Evolutionary conservation across 2,888 invertebrate genomes (phyloP), one percentile per base, ranked within the genome.

Genomic region (Gryllus longicercus): DNA sequence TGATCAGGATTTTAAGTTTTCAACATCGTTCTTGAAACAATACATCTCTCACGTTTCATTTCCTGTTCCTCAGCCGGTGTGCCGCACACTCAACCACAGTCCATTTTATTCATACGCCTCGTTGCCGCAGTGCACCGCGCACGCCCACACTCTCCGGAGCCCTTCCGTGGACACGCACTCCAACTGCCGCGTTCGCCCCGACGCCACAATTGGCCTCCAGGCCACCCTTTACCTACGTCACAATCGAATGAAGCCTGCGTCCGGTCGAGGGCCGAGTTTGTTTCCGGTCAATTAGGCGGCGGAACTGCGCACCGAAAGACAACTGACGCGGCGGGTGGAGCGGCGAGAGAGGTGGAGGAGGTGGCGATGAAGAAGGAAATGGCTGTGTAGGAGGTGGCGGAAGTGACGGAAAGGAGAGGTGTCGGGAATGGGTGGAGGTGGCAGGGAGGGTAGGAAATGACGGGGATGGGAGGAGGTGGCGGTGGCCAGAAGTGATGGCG

Each of bases 231-330:
- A 63, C 63, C 63, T 63, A 63, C n/a, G 14, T 14, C 63, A 14
- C 63, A 63, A n/a, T 63, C 63, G 63, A 63, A 18, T 63, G 63
- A 63, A 63, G 63, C 16, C 63, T 10, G n/a, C 63, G 63, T 63
- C 63, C 63, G 63, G 63, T 63, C 63, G 63, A 63, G 63, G 63
- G 16, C n/a, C 16, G 63, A 63, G 63, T 63, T 63, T 63, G 63
- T 63, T 63, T 63, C 63, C 63, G 63, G 63, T 63, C 63, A 63
- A 63, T 63, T 63, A 63, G 63, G 16, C n/a, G 63, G 63, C 63
- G 63, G 63, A 63, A 63, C 63, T 63, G 63, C 63, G 63, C 16
- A 4, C n/a, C 16, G 63, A 63, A n/a, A 63, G 63, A 63, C 63
- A 63, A 63, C 63, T 63, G 63, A n/a, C 63, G 63, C 63, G 14